Conservation (phyloP, 2,113 vertebrate species). For the Phrynosoma blainvillii region DNA sequence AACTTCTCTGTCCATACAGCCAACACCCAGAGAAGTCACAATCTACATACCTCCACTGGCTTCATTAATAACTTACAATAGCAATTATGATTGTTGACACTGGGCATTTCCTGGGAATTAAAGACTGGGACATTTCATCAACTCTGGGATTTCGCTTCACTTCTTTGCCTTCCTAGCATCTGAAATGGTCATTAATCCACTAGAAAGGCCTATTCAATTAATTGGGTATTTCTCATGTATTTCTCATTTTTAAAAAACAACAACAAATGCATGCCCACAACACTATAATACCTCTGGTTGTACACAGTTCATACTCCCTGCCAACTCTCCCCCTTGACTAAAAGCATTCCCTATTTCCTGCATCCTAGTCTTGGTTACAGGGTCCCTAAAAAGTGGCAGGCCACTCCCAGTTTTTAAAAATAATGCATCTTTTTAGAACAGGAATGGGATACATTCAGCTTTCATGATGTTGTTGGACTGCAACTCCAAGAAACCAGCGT, state of each 20-base stretch:
- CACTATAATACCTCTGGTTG: background rate
- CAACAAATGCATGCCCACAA: background rate
- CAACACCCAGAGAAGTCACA: background rate
- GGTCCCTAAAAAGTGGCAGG: too few relatives aligned
- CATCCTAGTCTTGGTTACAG: too few relatives aligned
- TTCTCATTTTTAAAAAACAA: background rate
- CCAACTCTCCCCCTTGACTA: background rate
- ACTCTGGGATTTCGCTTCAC: background rate
- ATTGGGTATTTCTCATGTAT: background rate
- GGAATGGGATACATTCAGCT: too few relatives aligned
- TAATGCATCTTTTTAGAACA: too few relatives aligned
- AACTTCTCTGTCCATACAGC: background rate
- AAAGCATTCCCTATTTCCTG: background rate
- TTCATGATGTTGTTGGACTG: too few relatives aligned
- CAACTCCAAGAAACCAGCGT: too few relatives aligned
- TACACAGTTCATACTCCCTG: background rate
- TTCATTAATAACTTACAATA: background rate
- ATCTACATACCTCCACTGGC: background rate
- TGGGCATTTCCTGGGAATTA: background rate
- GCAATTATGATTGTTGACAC: background rate
- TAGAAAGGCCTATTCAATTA: background rate
- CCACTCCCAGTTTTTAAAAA: too few relatives aligned
- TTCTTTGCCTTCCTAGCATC: constrained; percentile 6
- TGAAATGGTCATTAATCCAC: background rate
- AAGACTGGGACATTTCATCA: background rate